Evolutionary conservation across 2,888 invertebrate genomes (phyloP).

Genomic region (Tetanocera ferruginea): DNA sequence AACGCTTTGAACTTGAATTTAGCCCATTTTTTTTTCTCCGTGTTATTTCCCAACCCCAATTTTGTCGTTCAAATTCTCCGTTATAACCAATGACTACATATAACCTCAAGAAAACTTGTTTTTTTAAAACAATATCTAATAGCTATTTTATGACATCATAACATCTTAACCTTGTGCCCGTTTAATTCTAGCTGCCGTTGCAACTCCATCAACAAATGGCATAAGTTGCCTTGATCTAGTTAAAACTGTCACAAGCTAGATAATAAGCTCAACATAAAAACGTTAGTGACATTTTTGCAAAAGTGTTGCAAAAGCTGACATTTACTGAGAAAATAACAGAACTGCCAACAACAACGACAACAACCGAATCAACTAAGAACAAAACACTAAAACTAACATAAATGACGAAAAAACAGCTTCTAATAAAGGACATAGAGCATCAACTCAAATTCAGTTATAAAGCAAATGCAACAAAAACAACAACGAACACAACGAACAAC

Average conservation of each 20-base stretch:
- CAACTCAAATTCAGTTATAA: conserved; percentile 15
- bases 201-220: neutral
- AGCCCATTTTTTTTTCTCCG: no score
- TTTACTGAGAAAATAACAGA: neutral
- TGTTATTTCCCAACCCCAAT: no score
- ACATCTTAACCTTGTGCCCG: no score
- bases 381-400: neutral
- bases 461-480: neutral
- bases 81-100: no score
- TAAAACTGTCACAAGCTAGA: neutral
- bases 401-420: neutral
- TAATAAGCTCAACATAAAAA: conserved; percentile 2
- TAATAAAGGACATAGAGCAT: neutral
- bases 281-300: neutral
- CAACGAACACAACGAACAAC: neutral
- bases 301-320: conserved; percentile 12
- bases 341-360: neutral
- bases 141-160: no score
- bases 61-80: no score
- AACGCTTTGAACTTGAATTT: no score
- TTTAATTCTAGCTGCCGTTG: no score
- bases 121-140: no score
- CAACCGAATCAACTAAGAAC: neutral
- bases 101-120: no score
- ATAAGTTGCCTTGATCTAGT: neutral